Percentiles rank a stretch among this genome's conserved stretches.
Evolutionary conservation across 2,888 invertebrate species (phyloP).

Genomic region (Metopia argyrocephala): DNA sequence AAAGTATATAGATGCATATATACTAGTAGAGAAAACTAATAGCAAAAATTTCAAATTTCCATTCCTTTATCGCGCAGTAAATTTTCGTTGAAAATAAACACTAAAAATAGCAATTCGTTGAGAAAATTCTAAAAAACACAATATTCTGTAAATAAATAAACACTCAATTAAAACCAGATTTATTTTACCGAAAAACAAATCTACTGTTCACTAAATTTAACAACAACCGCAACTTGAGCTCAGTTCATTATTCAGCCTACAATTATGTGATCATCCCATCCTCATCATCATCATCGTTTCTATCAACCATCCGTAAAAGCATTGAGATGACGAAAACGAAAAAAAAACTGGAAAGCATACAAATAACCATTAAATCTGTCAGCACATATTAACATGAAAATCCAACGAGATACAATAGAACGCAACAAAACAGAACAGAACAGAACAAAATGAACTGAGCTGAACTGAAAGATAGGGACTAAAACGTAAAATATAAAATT

Average conservation of each 20-base stretch:
- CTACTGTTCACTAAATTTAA: conserved; percentile 51
- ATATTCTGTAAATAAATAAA: conserved; percentile 8
- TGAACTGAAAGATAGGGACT: not conserved
- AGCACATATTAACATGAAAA: conserved; percentile 68
- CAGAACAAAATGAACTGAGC: conserved; percentile 14
- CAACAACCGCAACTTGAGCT: conserved; percentile 46
- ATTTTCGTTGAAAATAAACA: not conserved
- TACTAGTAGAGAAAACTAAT: no score
- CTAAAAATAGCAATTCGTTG: conserved; percentile 49
- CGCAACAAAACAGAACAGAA: conserved; percentile 52
- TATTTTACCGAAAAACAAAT: conserved; percentile 51
- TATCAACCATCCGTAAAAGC: conserved; percentile 45
- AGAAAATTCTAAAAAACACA: not conserved
- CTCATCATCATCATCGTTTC: conserved; percentile 21
- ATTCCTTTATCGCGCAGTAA: no score
- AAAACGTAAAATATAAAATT: conserved; percentile 31
- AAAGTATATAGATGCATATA: no score
- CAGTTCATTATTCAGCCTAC: conserved; percentile 50
- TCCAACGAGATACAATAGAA: conserved; percentile 44
- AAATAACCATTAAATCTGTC: conserved; percentile 70
- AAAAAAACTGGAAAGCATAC: conserved; percentile 62
- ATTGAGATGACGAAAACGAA: conserved; percentile 32
- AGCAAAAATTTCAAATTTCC: no score
- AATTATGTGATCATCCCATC: conserved; percentile 33
- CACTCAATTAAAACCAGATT: conserved; percentile 54